Evolutionary conservation across 2,797 vertebrate genomes (phyloP).

Genomic region (Centroberyx gerrardi): DNA sequence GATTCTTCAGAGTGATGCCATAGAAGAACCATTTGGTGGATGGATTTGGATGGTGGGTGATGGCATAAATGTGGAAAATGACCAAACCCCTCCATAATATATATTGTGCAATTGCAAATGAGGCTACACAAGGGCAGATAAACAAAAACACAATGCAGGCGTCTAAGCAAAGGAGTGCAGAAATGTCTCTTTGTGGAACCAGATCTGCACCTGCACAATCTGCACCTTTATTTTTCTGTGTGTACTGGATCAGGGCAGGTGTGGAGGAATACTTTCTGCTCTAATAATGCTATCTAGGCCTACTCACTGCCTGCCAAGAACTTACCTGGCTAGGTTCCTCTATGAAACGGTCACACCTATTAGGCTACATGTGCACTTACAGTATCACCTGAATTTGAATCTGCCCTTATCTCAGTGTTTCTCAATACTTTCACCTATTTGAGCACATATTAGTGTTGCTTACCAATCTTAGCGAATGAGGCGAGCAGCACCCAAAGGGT

Average conservation of each 20-base stretch:
- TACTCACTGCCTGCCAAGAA: not conserved
- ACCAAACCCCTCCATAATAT: no score
- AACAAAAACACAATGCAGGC: no score
- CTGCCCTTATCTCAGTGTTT: not conserved
- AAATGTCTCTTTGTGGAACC: no score
- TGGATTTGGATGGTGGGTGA: no score
- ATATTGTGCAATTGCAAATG: no score
- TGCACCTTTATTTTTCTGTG: no score
- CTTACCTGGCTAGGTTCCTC: not conserved
- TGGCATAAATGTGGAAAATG: not conserved
- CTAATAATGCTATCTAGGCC: not conserved
- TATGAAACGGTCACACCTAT: not conserved
- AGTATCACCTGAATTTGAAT: not conserved
- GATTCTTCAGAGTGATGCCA: no score
- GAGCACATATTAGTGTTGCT: conserved; percentile 57
- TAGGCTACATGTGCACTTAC: no score
- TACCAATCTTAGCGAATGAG: conserved; percentile 96
- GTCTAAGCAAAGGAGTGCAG: no score
- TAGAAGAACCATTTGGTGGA: no score
- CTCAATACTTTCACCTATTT: not conserved
- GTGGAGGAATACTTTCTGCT: not conserved
- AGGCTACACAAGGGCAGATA: no score
- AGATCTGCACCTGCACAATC: no score
- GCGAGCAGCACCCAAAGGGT: conserved; percentile 95
- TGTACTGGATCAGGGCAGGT: not conserved